Evolutionary conservation across 2,888 invertebrate genomes (phyloP).

Genomic region (Gordius sp.): DNA sequence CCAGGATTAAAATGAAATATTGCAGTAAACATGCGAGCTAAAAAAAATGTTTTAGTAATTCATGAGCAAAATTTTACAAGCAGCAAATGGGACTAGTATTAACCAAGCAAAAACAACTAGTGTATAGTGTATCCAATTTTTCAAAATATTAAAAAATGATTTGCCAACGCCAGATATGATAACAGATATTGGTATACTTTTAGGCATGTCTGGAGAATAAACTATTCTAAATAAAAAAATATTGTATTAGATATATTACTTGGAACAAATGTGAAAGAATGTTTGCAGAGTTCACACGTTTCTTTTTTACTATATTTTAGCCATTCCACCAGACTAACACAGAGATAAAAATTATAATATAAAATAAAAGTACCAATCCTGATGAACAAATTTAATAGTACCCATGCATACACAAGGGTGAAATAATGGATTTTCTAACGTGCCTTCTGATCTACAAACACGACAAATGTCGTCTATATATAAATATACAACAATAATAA

Average conservation of each 20-base stretch:
- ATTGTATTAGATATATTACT: constrained; percentile 32
- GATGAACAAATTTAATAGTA: constrained; percentile 93
- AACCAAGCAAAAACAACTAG: constrained; percentile 89
- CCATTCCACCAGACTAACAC: constrained; percentile 65
- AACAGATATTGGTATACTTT: constrained; percentile 66
- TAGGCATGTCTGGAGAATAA: constrained; percentile 99
- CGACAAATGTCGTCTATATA: constrained; percentile 97
- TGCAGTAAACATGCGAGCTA: constrained; percentile 4
- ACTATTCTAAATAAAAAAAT: constrained; percentile 30
- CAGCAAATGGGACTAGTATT: constrained; percentile 74
- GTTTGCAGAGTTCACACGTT: constrained; percentile 86
- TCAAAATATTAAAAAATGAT: constrained; percentile 64
- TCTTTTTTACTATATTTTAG: constrained; percentile 93
- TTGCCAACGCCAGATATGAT: constrained; percentile 62
- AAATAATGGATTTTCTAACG: constrained; percentile 65
- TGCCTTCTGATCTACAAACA: constrained; percentile 79
- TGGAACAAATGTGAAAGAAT: constrained; percentile 86
- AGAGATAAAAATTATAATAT: constrained; percentile 12
- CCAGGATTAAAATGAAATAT: background rate
- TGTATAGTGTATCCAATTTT: constrained; percentile 88
- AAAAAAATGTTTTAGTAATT: no score
- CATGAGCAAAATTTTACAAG: constrained; percentile 45
- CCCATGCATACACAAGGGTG: constrained; percentile 97
- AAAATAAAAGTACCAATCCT: constrained; percentile 40
- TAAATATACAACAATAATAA: no score